A percentile compares a stretch with the other conserved stretches of the same genome.
These are phyloP conservation scores for Brachionichthys hirsutus DNA, from an alignment of 2,113 vertebrate species.

Conservation along the genomic window DNA sequence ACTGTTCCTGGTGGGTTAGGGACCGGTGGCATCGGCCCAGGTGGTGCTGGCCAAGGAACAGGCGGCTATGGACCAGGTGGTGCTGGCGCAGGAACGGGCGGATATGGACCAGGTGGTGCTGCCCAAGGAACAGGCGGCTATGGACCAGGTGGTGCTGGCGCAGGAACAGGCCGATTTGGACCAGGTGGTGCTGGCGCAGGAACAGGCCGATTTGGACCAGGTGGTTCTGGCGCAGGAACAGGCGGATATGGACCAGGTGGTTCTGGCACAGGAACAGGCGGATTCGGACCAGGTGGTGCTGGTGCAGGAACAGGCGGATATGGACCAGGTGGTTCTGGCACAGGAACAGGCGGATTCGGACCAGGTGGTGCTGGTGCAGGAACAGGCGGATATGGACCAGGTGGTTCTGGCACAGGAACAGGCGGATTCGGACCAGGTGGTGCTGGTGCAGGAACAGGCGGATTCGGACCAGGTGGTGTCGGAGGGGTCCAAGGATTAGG, in stretches of 20 bases:
- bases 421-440: constrained; percentile 38
- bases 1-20: constrained; percentile 7
- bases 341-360: constrained; percentile 5
- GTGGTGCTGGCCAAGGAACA: constrained; percentile 28
- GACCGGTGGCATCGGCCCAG: too few relatives aligned
- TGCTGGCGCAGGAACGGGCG: constrained; percentile 30
- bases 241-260: constrained; percentile 28
- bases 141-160: constrained; percentile 30
- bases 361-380: constrained; percentile 21
- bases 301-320: constrained; percentile 26
- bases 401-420: neutral
- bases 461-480: neutral
- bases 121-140: constrained; percentile 4
- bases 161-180: constrained; percentile 8
- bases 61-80: constrained; percentile 29
- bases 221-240: constrained; percentile 26
- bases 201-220: constrained; percentile 21
- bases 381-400: neutral
- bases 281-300: constrained; percentile 9
- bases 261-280: constrained; percentile 1
- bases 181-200: neutral
- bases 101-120: constrained; percentile 14
- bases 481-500: neutral
- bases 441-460: constrained; percentile 1
- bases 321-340: fast-evolving